Percentiles rank a stretch among this genome's conserved stretches.
phyloP scores from a whole-genome alignment of 2,888 invertebrate species.

The Eupithecia exiguata region DNA sequence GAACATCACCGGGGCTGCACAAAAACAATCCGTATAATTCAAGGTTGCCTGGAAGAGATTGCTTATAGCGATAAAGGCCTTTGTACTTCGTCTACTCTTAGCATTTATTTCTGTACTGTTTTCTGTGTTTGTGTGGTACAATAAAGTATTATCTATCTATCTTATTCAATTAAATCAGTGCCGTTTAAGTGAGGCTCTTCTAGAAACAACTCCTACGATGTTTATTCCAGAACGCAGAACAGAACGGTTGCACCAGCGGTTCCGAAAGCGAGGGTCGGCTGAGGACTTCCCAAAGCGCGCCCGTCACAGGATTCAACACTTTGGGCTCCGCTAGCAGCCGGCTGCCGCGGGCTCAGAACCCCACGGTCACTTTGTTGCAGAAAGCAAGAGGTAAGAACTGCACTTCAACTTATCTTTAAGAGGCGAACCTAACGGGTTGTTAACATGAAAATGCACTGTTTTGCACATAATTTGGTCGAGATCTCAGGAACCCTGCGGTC shows the following conservation, averaged over 20 bases:
- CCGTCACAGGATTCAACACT: slow-evolving; percentile 82
- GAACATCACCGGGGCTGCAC: neutral
- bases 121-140: too few species aligned
- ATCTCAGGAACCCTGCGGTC: too few species aligned
- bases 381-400: slow-evolving; percentile 90
- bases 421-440: too few species aligned
- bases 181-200: neutral
- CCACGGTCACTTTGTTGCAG: slow-evolving; percentile 93
- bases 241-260: slow-evolving; percentile 77
- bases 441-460: too few species aligned
- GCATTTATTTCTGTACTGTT: too few species aligned
- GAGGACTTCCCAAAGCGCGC: slow-evolving; percentile 86
- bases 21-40: neutral
- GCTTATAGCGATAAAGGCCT: too few species aligned
- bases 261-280: slow-evolving; percentile 76
- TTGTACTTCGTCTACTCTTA: too few species aligned
- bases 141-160: too few species aligned
- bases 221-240: slow-evolving; percentile 66
- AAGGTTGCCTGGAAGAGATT: too few species aligned
- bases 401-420: neutral
- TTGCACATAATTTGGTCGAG: too few species aligned
- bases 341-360: slow-evolving; percentile 92
- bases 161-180: too few species aligned
- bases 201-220: neutral
- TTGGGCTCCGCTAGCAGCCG: slow-evolving; percentile 80